A percentile compares a stretch with the other conserved stretches of the same genome.
phyloP scores from a whole-genome alignment of 2,797 vertebrate genomes.

The Hirundo rustica region DNA sequence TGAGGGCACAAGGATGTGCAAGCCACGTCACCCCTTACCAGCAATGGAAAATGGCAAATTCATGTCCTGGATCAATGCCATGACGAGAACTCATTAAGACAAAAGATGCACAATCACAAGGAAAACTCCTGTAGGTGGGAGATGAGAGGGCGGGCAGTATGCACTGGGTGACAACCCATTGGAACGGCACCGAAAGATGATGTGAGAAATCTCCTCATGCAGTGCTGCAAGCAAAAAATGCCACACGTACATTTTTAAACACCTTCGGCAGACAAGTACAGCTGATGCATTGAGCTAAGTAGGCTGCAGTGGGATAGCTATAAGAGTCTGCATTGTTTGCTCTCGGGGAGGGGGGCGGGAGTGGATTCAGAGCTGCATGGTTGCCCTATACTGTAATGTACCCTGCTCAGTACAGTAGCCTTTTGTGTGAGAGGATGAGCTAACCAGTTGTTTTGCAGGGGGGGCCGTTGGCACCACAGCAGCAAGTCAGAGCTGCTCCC shows the following conservation, averaged over 20 bases:
- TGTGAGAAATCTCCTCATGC: slow-evolving; percentile 12
- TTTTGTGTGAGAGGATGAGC: slow-evolving; percentile 62
- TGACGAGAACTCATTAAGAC: background rate
- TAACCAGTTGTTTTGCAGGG: slow-evolving; percentile 16
- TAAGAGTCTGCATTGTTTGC: slow-evolving; percentile 42
- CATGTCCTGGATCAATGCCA: background rate
- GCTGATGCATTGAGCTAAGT: slow-evolving; percentile 5
- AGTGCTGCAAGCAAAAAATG: background rate
- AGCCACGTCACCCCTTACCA: background rate
- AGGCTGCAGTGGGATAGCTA: background rate
- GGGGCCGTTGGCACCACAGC: background rate
- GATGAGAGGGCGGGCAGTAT: background rate
- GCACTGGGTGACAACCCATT: background rate
- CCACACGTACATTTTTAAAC: slow-evolving; percentile 13
- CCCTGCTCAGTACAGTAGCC: slow-evolving; percentile 37
- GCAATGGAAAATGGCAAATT: background rate
- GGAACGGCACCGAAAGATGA: background rate
- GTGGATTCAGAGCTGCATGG: slow-evolving; percentile 25
- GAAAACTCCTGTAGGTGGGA: background rate
- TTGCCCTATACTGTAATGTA: slow-evolving; percentile 55
- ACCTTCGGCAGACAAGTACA: slow-evolving; percentile 22
- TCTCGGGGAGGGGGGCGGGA: background rate
- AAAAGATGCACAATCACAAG: background rate
- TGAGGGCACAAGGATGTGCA: background rate
- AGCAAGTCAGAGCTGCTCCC: slow-evolving; percentile 19